A percentile compares a stretch with the other conserved stretches of the same genome.
Evolutionary conservation across 2,113 vertebrate genomes (phyloP).

Genomic region (Corythoichthys haematopterus): DNA sequence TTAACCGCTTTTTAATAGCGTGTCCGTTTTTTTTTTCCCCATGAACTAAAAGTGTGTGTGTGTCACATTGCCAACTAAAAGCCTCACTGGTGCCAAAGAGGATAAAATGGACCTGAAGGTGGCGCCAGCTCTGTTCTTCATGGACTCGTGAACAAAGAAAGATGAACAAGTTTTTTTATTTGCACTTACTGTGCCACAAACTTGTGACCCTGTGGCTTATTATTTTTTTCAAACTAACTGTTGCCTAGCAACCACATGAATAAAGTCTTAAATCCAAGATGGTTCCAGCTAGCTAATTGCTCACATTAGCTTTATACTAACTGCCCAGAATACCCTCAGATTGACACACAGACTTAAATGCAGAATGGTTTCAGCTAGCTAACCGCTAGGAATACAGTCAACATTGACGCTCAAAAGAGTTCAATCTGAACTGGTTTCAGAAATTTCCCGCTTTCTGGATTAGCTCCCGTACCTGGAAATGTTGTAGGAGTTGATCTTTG

Average conservation of each 20-base stretch:
- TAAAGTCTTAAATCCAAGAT: slow-evolving; percentile 51
- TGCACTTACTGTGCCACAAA: neutral
- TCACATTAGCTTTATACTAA: neutral
- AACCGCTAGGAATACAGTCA: too few relatives aligned
- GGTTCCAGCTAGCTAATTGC: neutral
- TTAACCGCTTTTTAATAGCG: too few relatives aligned
- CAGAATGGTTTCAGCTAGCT: too few relatives aligned
- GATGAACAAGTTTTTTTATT: neutral
- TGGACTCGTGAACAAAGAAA: neutral
- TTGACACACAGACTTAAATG: neutral
- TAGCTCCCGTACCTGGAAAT: too few relatives aligned
- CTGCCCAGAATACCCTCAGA: neutral
- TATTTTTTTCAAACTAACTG: slow-evolving; percentile 36
- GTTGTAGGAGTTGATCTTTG: too few relatives aligned
- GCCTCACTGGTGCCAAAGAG: neutral
- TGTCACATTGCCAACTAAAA: neutral
- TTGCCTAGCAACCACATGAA: slow-evolving; percentile 36
- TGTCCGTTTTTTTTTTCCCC: neutral
- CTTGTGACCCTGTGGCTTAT: slow-evolving; percentile 4
- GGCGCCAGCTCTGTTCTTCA: neutral
- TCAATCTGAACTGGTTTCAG: too few relatives aligned
- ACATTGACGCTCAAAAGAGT: too few relatives aligned
- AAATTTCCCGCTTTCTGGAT: too few relatives aligned
- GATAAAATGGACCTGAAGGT: neutral
- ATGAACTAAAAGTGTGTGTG: neutral